Percentiles rank a stretch among this genome's conserved stretches.
Conservation (phyloP, 2,797 vertebrate species). For the Acipenser ruthenus region DNA sequence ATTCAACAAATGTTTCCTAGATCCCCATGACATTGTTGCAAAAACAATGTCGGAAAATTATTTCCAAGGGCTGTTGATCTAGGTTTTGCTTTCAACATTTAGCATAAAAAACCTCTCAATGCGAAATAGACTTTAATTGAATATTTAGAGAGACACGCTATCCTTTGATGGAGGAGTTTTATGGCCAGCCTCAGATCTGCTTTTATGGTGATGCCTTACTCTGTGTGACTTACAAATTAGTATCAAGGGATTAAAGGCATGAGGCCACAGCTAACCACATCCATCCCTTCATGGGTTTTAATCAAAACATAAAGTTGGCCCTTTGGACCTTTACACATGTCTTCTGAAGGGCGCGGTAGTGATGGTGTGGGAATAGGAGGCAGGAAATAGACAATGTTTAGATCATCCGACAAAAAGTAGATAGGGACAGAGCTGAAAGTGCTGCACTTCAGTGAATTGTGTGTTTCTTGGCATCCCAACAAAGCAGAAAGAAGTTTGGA, state of each 20-base stretch:
- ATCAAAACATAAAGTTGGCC: not conserved
- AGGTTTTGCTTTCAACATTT: conserved; percentile 10
- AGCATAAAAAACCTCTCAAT: not conserved
- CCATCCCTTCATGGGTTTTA: not conserved
- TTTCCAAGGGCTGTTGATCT: conserved; percentile 12
- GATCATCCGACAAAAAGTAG: not conserved
- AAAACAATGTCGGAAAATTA: conserved; percentile 18
- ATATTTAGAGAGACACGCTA: not conserved
- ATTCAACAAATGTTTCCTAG: conserved; percentile 17
- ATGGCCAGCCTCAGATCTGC: too few relatives aligned
- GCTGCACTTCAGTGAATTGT: not conserved
- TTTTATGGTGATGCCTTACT: too few relatives aligned
- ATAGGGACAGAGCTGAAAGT: not conserved
- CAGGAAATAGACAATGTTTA: not conserved
- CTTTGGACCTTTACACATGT: not conserved
- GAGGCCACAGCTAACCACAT: not conserved
- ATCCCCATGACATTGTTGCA: conserved; percentile 10
- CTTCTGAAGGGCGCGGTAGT: not conserved
- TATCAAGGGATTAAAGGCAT: not conserved
- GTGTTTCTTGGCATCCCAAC: not conserved
- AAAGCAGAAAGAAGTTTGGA: not conserved
- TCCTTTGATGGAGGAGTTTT: not conserved
- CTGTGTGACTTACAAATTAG: conserved; percentile 10
- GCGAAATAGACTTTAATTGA: not conserved
- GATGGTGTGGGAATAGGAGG: not conserved